Base-by-base conservation (phyloP, 2,797 vertebrate genomes). In the Scarus forsteni region DNA sequence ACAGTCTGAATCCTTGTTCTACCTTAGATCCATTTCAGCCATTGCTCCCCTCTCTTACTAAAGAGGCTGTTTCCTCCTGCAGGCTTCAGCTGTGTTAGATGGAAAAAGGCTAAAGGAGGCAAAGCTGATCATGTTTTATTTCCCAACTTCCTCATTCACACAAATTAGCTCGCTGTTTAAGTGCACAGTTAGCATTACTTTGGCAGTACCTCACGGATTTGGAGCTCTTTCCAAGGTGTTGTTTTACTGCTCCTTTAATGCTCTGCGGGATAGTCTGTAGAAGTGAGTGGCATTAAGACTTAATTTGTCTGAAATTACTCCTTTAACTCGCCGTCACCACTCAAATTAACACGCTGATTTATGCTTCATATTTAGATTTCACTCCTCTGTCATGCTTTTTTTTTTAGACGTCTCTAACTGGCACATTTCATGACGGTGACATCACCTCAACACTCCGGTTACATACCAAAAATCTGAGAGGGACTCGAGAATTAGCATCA, bases 101-200 rank as follows among this genome's bases (percentile, higher is more conserved):
- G 88, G 88, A 87, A 89, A 92, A 88, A 83, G 40, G 45, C 60
- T 69, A 36, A 73, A 77, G 43, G 63, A 70, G 68, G 61, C 79
- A 79, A 74, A 79, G 60, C 66, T 59, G 60, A 77, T 76, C 54
- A 14, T 39, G 72, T 88, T 84, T 78, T 58, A 72, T 68, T 73
- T 56, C 60, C 48, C 56, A 54, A 63, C 82, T 80, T 83, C 85
- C 87, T 85, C 36, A 1, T 62, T 68, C 70, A 43, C 70, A 70
- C 62, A 62, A 77, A 74, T 35, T 55, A 54, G 39, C 66, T 66
- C 44, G 70, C 66, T 60, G 70, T 34, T 5, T 81, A 80, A 83
- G 44, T 81, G 63, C 83, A 46, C 74, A 27, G 69, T 75, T 83
- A 84, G 83, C 78, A 75, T 80, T 77, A 60, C 80, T 86, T 48